These are phyloP conservation scores for Novumbra hubbsi DNA, from an alignment of 2,797 vertebrate genomes.

Conservation along the genomic window DNA sequence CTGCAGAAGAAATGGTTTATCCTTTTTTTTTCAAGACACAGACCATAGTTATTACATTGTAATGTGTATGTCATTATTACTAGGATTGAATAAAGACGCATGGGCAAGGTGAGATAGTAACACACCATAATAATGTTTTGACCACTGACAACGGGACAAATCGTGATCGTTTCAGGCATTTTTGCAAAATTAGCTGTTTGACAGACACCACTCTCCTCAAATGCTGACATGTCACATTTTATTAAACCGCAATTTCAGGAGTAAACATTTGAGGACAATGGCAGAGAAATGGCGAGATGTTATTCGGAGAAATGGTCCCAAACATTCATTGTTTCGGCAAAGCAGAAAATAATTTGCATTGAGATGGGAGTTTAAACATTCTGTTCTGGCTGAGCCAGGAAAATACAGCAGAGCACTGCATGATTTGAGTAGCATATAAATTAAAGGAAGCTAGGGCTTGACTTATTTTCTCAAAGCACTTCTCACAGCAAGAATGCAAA, in stretches of 20 bases:
- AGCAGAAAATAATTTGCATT: constrained; percentile 57
- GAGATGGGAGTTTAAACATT: constrained; percentile 59
- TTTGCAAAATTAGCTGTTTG: constrained; percentile 59
- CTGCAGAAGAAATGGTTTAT: not conserved
- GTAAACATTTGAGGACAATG: constrained; percentile 65
- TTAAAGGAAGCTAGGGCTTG: constrained; percentile 52
- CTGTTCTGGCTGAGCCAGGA: constrained; percentile 48
- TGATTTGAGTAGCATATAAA: constrained; percentile 59
- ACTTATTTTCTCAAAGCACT: constrained; percentile 55
- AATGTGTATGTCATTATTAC: not conserved
- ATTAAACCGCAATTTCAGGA: constrained; percentile 66
- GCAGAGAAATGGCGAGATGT: constrained; percentile 59
- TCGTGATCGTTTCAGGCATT: constrained; percentile 66
- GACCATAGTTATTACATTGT: not conserved
- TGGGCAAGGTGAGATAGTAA: not conserved
- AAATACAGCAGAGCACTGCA: constrained; percentile 59
- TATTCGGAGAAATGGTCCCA: constrained; percentile 49
- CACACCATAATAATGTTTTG: constrained; percentile 19
- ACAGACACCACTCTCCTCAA: constrained; percentile 61
- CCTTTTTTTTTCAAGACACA: not conserved
- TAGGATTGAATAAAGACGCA: not conserved
- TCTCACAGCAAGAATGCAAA: constrained; percentile 34
- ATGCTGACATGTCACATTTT: constrained; percentile 71
- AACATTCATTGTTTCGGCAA: constrained; percentile 51
- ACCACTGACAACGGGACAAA: constrained; percentile 49